Conservation (phyloP, 2,113 vertebrate species). For the Progne subis region DNA sequence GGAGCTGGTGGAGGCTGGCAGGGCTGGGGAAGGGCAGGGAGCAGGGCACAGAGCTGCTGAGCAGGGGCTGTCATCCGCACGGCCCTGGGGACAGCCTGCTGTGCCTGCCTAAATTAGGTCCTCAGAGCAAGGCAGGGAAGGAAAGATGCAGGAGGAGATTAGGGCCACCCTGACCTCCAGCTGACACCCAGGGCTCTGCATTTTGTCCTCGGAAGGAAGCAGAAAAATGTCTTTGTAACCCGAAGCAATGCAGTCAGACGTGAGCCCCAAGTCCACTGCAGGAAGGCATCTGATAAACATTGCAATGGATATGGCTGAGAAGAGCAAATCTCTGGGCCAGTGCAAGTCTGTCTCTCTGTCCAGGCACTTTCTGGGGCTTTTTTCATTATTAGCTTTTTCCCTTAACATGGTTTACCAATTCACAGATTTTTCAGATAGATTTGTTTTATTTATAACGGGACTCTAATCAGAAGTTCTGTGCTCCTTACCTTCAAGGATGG, state of each 20-base stretch:
- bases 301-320: accelerated
- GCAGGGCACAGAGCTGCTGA: neutral
- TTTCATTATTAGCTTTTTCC: neutral
- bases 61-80: neutral
- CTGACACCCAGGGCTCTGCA: neutral
- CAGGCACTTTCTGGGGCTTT: neutral
- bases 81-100: neutral
- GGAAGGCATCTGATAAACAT: neutral
- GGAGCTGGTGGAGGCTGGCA: neutral
- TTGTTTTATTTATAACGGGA: neutral
- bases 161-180: slow-evolving; percentile 30
- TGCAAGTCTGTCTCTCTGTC: neutral
- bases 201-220: neutral
- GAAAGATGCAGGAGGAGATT: slow-evolving; percentile 13
- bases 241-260: neutral
- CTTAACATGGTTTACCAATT: neutral
- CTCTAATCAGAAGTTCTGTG: neutral
- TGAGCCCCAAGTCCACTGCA: neutral
- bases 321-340: neutral
- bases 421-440: neutral
- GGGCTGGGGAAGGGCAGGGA: neutral
- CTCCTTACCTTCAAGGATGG: neutral
- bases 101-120: neutral
- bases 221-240: neutral
- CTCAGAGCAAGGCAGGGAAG: neutral